Percentiles rank a stretch among this genome's conserved stretches.
phyloP scores from a whole-genome alignment of 1,140 invertebrate species.

The Neotoxoptera formosana region DNA sequence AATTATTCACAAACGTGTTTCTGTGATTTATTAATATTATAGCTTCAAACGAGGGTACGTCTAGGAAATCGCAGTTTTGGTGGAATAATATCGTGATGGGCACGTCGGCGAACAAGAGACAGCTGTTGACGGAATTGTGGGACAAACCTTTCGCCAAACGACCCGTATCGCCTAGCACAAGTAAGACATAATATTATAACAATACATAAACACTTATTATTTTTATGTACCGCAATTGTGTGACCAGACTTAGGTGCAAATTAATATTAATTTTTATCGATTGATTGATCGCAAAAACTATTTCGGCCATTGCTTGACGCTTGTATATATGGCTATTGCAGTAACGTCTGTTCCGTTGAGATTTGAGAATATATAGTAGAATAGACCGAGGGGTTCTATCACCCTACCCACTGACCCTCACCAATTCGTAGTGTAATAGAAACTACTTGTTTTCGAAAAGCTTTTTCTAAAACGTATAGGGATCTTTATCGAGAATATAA shows the following conservation, averaged over 20 bases:
- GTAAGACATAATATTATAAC: background rate
- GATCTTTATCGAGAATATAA: background rate
- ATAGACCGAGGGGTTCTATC: background rate
- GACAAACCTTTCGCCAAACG: conserved; percentile 16
- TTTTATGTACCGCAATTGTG: background rate
- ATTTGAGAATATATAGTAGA: background rate
- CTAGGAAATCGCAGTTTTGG: conserved; percentile 6
- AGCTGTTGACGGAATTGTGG: conserved; percentile 21
- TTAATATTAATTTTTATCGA: background rate
- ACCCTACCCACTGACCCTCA: background rate
- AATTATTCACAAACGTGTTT: background rate
- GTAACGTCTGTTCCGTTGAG: background rate
- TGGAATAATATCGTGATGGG: conserved; percentile 50
- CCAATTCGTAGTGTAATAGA: background rate
- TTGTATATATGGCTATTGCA: background rate
- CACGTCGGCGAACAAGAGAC: conserved; percentile 18
- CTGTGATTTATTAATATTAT: background rate
- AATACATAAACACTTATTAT: background rate
- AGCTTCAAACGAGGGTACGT: conserved; percentile 6
- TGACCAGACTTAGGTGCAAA: background rate
- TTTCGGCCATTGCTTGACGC: background rate
- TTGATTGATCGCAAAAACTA: background rate
- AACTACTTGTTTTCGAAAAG: background rate
- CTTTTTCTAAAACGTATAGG: background rate
- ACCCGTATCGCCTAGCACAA: conserved; percentile 26